Evolutionary conservation across 2,888 invertebrate species (phyloP).

Genomic region (Clunio marinus): DNA sequence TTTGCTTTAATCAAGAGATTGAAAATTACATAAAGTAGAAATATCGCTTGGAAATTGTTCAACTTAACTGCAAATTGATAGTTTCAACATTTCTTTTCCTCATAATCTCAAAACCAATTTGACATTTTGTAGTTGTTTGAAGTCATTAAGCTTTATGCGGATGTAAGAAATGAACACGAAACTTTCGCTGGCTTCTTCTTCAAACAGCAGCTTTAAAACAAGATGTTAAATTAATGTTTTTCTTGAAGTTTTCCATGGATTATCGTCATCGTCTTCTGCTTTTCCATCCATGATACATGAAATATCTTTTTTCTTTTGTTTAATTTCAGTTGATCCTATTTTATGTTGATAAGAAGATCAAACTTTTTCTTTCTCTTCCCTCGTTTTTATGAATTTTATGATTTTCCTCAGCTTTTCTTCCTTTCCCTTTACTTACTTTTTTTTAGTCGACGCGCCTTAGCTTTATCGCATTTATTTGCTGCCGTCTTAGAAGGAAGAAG

Average conservation of each 20-base stretch:
- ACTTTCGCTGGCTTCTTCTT: too few relatives aligned
- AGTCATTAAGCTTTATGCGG: too few relatives aligned
- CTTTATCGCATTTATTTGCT: slow-evolving; percentile 22
- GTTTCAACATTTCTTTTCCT: too few relatives aligned
- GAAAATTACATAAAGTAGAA: too few relatives aligned
- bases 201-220: slow-evolving; percentile 31
- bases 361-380: slow-evolving; percentile 29
- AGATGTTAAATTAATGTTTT: slow-evolving; percentile 31
- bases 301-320: slow-evolving; percentile 24
- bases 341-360: slow-evolving; percentile 39
- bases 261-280: slow-evolving; percentile 1
- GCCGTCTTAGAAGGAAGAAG: not conserved
- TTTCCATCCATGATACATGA: slow-evolving; percentile 32
- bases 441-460: not conserved
- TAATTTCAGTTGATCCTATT: slow-evolving; percentile 36
- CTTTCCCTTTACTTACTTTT: too few relatives aligned
- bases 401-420: not conserved
- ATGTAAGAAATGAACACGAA: too few relatives aligned
- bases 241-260: slow-evolving; percentile 24
- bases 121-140: too few relatives aligned
- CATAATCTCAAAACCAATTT: too few relatives aligned
- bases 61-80: too few relatives aligned
- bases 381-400: slow-evolving; percentile 34
- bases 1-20: too few relatives aligned
- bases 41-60: too few relatives aligned